Evolutionary conservation across 1,140 invertebrate genomes (phyloP).

Genomic region (Akabosia matsudoensis): DNA sequence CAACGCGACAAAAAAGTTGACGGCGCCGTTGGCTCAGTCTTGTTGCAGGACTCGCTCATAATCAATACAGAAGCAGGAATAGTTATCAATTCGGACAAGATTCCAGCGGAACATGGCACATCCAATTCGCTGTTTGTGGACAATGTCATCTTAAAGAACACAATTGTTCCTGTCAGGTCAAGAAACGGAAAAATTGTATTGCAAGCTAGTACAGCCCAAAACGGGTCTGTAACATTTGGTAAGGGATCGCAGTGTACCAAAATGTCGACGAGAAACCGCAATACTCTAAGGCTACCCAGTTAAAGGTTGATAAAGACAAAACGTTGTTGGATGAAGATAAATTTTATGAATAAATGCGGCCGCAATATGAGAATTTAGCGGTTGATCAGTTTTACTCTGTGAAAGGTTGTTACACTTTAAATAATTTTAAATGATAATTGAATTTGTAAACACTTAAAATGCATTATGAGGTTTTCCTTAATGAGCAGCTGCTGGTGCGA

Average conservation of each 20-base stretch:
- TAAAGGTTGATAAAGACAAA: conserved; percentile 16
- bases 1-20: not conserved
- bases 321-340: conserved; percentile 32
- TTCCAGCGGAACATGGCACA: not conserved
- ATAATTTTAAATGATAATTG: no score
- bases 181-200: conserved; percentile 13
- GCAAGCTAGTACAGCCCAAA: conserved; percentile 14
- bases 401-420: no score
- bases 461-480: not conserved
- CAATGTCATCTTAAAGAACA: conserved; percentile 31
- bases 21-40: conserved; percentile 36
- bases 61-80: conserved; percentile 31
- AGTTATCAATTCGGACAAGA: not conserved
- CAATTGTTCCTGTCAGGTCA: conserved; percentile 14
- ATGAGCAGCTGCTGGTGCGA: conserved; percentile 33
- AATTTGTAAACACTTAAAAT: not conserved
- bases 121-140: conserved; percentile 41
- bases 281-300: not conserved
- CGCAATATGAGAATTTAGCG: no score
- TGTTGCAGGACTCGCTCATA: conserved; percentile 37
- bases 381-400: no score
- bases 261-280: conserved; percentile 16
- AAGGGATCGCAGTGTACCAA: conserved; percentile 35
- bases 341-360: conserved; percentile 37
- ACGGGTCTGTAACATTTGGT: conserved; percentile 37